Base-by-base conservation (phyloP, 2,113 vertebrate species). In the Oryzias celebensis region DNA sequence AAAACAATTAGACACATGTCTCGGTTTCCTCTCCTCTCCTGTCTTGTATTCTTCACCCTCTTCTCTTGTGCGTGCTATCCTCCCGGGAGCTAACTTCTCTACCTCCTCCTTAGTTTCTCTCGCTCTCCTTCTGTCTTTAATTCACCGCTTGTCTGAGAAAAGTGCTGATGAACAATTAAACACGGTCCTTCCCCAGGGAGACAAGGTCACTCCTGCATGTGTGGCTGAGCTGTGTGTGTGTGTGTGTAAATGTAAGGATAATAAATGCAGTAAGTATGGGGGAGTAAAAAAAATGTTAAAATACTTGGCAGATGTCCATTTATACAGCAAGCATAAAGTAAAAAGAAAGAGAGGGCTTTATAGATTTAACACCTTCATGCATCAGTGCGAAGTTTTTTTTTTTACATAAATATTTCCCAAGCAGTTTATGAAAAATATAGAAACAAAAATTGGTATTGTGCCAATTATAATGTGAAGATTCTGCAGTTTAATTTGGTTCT, bases 121-220 rank as follows among this genome's bases (percentile, higher is more conserved):
- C 68, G 66, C 65, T 43, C 26, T 17, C 62, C 69, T 75, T 65
- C 65, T 65, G 77, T 56, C 70, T 87, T 85, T 87, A 83, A 86
- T 81, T 88, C 80, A 56, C 76, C 67, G 83, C 74, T 80, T 61
- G 71, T 62, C 74, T 52, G 60, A 77, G 65, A 71, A 91, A 88
- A 88, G 77, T 87, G 85, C 82, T 90, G 87, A 88, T 87, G 82
- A 87, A 82, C 86, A 89, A 89, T 90, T 90, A 90, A 87, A 87
- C 75, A 82, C 60, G 74, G 72, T 66, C 77, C 78, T 77, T 90
- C 85, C 81, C 83, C 52, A 54, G 80, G 81, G 80, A 86, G 57
- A 41, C 73, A 87, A 87, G 83, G 88, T 89, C 85, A 87, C 43
- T 70, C 47, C 53, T 73, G 62, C 63, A 58, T 78, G 68, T 69